phyloP scores from a whole-genome alignment of 2,113 vertebrate species.

The Saguinus midas region DNA sequence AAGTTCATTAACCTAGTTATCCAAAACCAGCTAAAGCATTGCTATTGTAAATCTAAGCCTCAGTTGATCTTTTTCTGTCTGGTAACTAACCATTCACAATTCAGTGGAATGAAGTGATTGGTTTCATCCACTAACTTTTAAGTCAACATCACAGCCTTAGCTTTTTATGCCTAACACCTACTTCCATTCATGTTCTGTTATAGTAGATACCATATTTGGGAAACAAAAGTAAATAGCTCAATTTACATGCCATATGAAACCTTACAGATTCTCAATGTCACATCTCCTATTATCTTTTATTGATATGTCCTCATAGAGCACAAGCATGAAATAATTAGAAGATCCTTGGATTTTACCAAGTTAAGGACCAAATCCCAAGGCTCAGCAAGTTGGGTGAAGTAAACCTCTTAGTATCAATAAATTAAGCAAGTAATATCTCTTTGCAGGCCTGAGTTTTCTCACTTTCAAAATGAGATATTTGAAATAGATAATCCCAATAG shows the following conservation, averaged over 20 bases:
- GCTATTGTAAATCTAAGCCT: not conserved
- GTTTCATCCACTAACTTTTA: conserved; percentile 36
- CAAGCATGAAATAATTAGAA: not conserved
- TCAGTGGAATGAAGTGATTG: not conserved
- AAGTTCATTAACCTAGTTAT: conserved; percentile 2
- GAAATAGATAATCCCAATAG: not conserved
- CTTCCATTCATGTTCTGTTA: conserved; percentile 15
- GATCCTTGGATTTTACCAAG: not conserved
- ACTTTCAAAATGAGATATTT: not conserved
- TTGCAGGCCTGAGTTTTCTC: not conserved
- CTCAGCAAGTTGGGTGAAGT: not conserved
- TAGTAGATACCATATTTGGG: not conserved
- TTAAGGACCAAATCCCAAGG: not conserved
- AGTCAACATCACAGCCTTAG: conserved; percentile 21
- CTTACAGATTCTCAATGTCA: not conserved
- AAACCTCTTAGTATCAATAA: not conserved
- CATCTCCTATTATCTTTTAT: not conserved
- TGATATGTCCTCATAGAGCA: not conserved
- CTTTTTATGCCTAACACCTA: conserved; percentile 1
- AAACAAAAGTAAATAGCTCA: conserved; percentile 17
- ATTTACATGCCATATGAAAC: not conserved
- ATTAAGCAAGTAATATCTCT: not conserved
- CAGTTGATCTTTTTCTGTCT: not conserved
- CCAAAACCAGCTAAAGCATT: not conserved
- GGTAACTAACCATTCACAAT: conserved; percentile 19